Conservation (phyloP, 2,113 vertebrate species). For the Rhinoderma darwinii region DNA sequence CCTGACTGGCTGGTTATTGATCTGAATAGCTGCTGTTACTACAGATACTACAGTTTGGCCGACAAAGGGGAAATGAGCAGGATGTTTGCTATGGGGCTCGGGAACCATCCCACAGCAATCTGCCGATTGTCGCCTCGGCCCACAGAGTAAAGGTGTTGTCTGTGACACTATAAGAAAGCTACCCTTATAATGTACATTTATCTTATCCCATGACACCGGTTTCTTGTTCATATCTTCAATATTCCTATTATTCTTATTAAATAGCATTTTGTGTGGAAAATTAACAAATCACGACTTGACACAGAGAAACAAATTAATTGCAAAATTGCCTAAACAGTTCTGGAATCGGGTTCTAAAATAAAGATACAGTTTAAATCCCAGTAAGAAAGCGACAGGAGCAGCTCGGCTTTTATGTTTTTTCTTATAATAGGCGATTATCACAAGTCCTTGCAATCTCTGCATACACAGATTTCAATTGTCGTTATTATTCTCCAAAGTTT, state of each 20-base stretch:
- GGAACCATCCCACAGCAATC: too few species aligned
- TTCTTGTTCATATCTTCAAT: neutral
- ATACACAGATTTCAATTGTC: neutral
- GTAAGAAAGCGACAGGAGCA: neutral
- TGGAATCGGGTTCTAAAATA: neutral
- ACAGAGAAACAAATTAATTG: neutral
- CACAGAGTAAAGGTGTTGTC: too few species aligned
- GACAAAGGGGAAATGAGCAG: too few species aligned
- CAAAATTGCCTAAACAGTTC: neutral
- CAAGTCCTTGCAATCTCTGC: neutral
- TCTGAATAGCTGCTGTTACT: too few species aligned
- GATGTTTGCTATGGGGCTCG: too few species aligned
- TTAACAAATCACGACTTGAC: neutral
- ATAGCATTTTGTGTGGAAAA: neutral
- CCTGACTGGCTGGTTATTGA: too few species aligned
- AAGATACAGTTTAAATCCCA: neutral
- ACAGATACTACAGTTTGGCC: too few species aligned
- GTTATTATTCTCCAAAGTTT: neutral
- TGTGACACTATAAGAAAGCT: neutral
- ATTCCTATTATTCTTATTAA: neutral
- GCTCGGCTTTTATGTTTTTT: conserved; percentile 7
- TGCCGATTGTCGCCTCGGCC: too few species aligned
- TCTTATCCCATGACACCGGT: neutral
- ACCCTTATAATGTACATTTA: neutral
- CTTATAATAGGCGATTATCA: neutral